Percentiles rank a stretch among this genome's conserved stretches.
phyloP scores from a whole-genome alignment of 2,113 vertebrate genomes.

The Rhabdomys dilectus region DNA sequence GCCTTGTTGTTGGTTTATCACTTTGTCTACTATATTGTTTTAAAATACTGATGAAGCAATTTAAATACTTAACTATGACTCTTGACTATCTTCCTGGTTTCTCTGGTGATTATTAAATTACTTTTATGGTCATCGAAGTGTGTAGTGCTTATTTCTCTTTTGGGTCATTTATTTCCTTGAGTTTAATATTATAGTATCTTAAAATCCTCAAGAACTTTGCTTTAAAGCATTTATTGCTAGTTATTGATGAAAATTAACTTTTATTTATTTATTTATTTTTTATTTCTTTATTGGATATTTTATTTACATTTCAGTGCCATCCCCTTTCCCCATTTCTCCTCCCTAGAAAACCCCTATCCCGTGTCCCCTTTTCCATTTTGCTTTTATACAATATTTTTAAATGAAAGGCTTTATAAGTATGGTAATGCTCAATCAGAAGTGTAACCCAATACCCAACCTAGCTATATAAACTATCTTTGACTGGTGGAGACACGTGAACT shows the following conservation, averaged over 20 bases:
- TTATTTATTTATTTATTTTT: too few species aligned
- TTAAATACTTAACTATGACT: conserved; percentile 3
- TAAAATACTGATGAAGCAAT: neutral
- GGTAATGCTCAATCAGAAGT: too few species aligned
- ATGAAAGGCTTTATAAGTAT: too few species aligned
- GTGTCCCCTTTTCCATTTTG: too few species aligned
- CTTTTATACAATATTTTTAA: too few species aligned
- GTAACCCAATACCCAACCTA: too few species aligned
- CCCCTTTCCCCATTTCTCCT: too few species aligned
- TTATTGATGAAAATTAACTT: conserved; percentile 50
- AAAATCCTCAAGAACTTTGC: neutral
- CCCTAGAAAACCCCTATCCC: too few species aligned
- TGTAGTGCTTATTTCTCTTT: conserved; percentile 4
- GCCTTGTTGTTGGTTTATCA: neutral
- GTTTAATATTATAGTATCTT: neutral
- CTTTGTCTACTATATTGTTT: neutral
- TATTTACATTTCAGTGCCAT: too few species aligned
- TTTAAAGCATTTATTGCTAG: conserved; percentile 45
- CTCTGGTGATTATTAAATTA: conserved; percentile 19
- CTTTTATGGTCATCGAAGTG: neutral
- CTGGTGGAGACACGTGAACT: too few species aligned
- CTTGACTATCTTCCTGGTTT: neutral
- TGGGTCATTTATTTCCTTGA: neutral
- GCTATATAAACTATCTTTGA: too few species aligned
- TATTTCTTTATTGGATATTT: too few species aligned